Base-by-base conservation (phyloP, 2,888 invertebrate species). In the Lepidocyrtinus sp. region DNA sequence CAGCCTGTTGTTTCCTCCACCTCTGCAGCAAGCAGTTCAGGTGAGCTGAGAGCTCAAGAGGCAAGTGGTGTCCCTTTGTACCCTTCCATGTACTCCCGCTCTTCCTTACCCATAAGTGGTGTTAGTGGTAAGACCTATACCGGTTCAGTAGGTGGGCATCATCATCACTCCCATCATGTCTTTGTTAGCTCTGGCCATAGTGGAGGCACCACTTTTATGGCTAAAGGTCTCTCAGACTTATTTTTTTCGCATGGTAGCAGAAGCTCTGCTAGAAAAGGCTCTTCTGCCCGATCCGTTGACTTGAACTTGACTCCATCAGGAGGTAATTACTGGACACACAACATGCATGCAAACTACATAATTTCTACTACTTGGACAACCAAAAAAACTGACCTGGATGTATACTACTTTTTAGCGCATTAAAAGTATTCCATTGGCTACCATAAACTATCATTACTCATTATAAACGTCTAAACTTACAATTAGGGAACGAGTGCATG, bases 41-140 rank as follows among this genome's bases (percentile, higher is more conserved):
- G 75, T 75, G 81, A 81, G 81, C 75, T 72, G 15, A 71, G 68
- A 75, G 81, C 72, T 75, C 75, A 68, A 74, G 61, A 64, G 78
- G 62, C 61, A 55, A 68, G 75, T 73, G 74, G 67, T 61, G 36
- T 62, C 69, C 64, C 70, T 59, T 59, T 59, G 45, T 75, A 74
- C 61, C 46, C 65, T 70, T 62, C 74, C 69, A 64, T 17, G 68
- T 70, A 70, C 62, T 50, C 70, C 45, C 71, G 70, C 55, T 80
- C 75, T 46, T 75, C 72, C 2, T 45, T 79, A 17, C 79, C 79
- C 1, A 36, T 67, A 36, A 45, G 27, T 59, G 70, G 55, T 17
- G 46, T 15, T 27, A 21, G 22, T 21, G 78, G 55, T 19, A 61
- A 63, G 24, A 19, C 21, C 2, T 26, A 22, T 22, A 5, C 19